phyloP scores from a whole-genome alignment of 2,113 vertebrate species.

The Catagonus wagneri region DNA sequence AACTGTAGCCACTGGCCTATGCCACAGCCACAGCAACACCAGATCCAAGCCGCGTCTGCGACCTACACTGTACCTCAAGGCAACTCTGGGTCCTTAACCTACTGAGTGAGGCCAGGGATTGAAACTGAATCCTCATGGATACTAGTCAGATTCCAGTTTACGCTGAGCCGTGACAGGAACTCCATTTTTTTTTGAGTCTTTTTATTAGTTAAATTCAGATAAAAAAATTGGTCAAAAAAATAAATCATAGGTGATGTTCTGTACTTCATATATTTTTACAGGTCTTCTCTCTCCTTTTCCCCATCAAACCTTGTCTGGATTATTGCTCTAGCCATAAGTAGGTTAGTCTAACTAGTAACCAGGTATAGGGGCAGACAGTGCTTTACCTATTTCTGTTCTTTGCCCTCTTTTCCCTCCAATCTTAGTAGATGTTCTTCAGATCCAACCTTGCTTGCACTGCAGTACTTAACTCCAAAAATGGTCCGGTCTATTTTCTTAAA shows the following conservation, averaged over 20 bases:
- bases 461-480: not conserved
- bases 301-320: not conserved
- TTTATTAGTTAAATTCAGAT: not conserved
- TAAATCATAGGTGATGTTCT: not conserved
- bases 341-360: not conserved
- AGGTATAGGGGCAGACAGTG: not conserved
- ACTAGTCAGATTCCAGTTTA: too few relatives aligned
- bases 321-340: not conserved
- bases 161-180: too few relatives aligned
- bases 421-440: not conserved
- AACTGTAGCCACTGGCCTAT: too few relatives aligned
- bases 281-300: not conserved
- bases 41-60: too few relatives aligned
- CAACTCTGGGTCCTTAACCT: too few relatives aligned
- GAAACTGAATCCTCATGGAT: too few relatives aligned
- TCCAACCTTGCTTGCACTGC: not conserved
- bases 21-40: too few relatives aligned
- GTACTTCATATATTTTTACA: not conserved
- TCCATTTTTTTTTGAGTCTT: not conserved
- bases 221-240: not conserved
- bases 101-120: too few relatives aligned
- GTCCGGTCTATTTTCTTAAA: not conserved
- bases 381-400: not conserved
- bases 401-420: not conserved
- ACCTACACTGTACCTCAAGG: too few relatives aligned